phyloP scores from a whole-genome alignment of 2,113 vertebrate genomes.

The Oreotrochilus melanogaster region DNA sequence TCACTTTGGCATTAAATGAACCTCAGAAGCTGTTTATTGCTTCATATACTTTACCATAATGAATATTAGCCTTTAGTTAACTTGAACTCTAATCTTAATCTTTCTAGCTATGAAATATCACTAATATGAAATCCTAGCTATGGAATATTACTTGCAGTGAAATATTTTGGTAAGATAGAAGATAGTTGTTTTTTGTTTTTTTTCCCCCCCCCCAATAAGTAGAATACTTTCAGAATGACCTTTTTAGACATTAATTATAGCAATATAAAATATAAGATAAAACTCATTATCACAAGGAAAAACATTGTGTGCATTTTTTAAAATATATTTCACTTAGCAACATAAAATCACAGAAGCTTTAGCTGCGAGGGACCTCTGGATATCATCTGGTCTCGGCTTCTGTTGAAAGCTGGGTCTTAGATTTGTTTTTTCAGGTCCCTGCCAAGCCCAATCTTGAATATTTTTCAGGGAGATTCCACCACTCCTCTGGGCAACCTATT shows the following conservation, averaged over 20 bases:
- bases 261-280: neutral
- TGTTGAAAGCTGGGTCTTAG: too few species aligned
- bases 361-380: neutral
- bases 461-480: too few species aligned
- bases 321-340: neutral
- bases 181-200: neutral
- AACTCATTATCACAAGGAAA: neutral
- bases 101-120: neutral
- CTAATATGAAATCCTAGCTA: neutral
- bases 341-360: neutral
- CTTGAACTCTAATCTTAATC: constrained; percentile 35
- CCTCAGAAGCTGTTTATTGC: constrained; percentile 35
- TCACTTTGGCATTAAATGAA: constrained; percentile 10
- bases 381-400: too few species aligned
- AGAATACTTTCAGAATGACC: neutral
- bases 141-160: neutral
- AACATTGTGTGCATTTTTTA: neutral
- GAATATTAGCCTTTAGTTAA: constrained; percentile 28
- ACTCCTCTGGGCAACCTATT: too few species aligned
- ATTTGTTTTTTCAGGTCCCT: too few species aligned
- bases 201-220: neutral
- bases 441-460: too few species aligned
- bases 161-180: neutral
- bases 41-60: constrained; percentile 12
- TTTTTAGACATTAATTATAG: neutral